A percentile compares a stretch with the other conserved stretches of the same genome.
Conservation (phyloP, 2,888 invertebrate genomes). For the Norana najaformis region DNA sequence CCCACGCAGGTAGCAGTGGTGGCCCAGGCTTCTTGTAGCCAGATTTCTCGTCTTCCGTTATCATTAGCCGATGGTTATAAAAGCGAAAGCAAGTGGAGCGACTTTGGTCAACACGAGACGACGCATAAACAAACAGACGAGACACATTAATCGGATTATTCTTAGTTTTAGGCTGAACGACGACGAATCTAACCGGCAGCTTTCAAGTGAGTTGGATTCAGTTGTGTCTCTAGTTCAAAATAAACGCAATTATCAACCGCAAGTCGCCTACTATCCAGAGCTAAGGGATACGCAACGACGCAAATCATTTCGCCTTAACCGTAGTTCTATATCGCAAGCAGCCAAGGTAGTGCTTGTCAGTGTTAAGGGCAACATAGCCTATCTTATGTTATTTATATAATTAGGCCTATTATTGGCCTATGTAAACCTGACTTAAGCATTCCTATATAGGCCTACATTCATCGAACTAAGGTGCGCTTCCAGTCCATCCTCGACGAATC, state of each 20-base stretch:
- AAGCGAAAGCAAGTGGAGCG: background rate
- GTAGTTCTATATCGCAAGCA: background rate
- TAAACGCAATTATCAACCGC: background rate
- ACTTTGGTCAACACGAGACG: background rate
- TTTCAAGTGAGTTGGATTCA: background rate
- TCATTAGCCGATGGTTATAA: background rate
- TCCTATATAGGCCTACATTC: too few relatives aligned
- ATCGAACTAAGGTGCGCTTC: too few relatives aligned
- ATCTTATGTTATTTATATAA: too few relatives aligned
- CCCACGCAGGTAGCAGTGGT: too few relatives aligned
- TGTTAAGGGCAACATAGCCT: too few relatives aligned
- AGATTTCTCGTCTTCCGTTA: too few relatives aligned
- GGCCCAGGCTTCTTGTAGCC: too few relatives aligned
- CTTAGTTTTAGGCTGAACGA: background rate
- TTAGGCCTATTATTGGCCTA: too few relatives aligned
- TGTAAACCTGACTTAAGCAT: too few relatives aligned
- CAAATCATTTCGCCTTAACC: background rate
- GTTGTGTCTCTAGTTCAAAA: background rate
- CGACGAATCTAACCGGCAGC: background rate
- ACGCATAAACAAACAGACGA: background rate
- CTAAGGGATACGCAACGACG: background rate
- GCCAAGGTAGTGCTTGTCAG: too few relatives aligned
- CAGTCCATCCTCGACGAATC: too few relatives aligned
- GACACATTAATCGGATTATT: background rate
- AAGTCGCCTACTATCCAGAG: background rate